Evolutionary conservation across 2,888 invertebrate species (phyloP), one percentile per base, ranked within the genome.

Genomic region (Noctua comes): DNA sequence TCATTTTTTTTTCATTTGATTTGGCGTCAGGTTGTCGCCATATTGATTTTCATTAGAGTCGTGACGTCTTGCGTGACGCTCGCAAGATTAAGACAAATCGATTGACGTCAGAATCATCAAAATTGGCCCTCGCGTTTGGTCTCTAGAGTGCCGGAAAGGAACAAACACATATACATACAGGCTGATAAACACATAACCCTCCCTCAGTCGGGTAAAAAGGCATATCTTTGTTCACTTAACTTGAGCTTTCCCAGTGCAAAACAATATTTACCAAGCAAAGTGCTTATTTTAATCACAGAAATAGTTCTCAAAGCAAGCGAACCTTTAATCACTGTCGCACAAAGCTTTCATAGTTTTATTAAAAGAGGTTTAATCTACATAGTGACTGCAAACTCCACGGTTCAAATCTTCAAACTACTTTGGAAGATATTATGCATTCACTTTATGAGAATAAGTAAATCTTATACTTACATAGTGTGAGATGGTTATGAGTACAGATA

Each of bases 301-400:
- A 78, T 78, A 6, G 10, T 69, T 65, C 13, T 10, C 27, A 16
- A 27, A 80, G 57, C 36, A 51, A 46, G 2, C 1, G 51, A 80
- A 31, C 24, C 48, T 16, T 65, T 40, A 83, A 27, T 7, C 18
- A 51, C 13, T 48, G n/a, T 46, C 24, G 27, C 27, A 54, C 54
- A 31, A 48, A 79, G 43, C 65, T 65, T n/a, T 51, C 48, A 46
- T 31, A 83, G 43, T 70, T 69, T 48, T 64, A 69, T 78, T 51
- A 79, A 75, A 64, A 40, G 16, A n/a, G 43, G 27, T 84, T 70
- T 65, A 70, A 84, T 80, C 57, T 36, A 18, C 68, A 65, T 24
- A 84, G 79, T 84, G 43, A 27, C 36, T 70, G 59, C 80, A 66
- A 79, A 79, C 70, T 70, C 27, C 2, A 46, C 48, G 66, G 57